phyloP scores from a whole-genome alignment of 1,140 invertebrate species.

The Nasonia longicornis region DNA sequence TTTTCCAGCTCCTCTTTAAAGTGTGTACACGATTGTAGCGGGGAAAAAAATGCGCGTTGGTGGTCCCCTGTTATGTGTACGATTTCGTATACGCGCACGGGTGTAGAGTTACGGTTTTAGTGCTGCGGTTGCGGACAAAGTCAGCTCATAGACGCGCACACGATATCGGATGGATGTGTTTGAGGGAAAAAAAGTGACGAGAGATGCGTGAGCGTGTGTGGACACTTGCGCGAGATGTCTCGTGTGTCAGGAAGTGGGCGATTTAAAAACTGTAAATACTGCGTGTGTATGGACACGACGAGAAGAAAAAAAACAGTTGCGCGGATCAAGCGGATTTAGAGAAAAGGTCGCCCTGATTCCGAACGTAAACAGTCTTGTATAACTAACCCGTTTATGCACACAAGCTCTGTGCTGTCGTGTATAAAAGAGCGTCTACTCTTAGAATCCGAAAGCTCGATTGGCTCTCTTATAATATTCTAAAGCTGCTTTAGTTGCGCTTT shows the following conservation, averaged over 20 bases:
- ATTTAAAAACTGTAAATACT: not conserved
- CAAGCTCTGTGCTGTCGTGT: too few relatives aligned
- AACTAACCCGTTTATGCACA: too few relatives aligned
- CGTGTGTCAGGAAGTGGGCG: not conserved
- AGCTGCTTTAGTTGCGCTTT: too few relatives aligned
- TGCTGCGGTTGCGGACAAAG: not conserved
- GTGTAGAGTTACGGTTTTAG: slow-evolving; percentile 26
- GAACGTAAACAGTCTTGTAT: too few relatives aligned
- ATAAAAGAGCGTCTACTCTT: too few relatives aligned
- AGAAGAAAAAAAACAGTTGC: not conserved
- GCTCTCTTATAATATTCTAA: too few relatives aligned
- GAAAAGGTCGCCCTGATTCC: too few relatives aligned
- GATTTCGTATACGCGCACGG: not conserved
- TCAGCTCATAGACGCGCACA: not conserved
- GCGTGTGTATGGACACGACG: not conserved
- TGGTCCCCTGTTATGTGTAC: too few relatives aligned
- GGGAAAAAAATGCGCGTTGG: not conserved
- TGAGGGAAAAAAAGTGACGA: not conserved
- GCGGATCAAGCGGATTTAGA: not conserved
- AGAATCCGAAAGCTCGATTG: too few relatives aligned
- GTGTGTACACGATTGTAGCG: not conserved
- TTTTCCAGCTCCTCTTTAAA: slow-evolving; percentile 8
- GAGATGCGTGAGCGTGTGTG: not conserved
- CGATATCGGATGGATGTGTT: not conserved
- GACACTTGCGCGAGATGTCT: slow-evolving; percentile 4